phyloP scores from a whole-genome alignment of 2,113 vertebrate species.

The Hemiscyllium ocellatum region DNA sequence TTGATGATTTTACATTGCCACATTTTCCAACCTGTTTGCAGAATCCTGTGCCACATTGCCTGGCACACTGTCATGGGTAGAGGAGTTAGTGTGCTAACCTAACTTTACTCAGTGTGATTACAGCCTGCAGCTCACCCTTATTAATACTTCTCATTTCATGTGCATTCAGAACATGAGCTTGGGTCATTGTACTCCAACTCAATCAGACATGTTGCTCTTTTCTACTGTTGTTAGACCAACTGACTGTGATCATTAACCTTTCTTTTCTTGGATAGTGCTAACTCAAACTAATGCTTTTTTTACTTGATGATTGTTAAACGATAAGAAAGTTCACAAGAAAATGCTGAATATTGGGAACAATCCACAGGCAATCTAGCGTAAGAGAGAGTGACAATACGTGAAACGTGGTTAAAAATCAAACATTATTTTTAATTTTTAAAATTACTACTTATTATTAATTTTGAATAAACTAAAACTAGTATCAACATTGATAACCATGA shows the following conservation, averaged over 20 bases:
- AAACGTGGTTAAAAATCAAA: background rate
- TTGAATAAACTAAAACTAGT: too few relatives aligned
- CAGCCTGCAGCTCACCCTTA: background rate
- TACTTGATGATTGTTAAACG: background rate
- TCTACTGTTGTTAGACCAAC: background rate
- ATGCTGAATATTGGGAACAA: too few relatives aligned
- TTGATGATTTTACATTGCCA: background rate
- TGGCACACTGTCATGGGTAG: background rate
- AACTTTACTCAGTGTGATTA: background rate
- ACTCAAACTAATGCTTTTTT: background rate
- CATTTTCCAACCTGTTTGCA: background rate
- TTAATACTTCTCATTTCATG: background rate
- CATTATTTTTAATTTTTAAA: background rate
- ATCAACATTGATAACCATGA: too few relatives aligned
- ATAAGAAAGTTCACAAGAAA: background rate
- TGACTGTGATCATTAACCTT: background rate
- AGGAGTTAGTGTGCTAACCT: background rate
- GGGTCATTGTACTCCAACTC: background rate
- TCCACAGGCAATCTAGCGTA: too few relatives aligned
- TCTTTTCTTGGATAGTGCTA: background rate
- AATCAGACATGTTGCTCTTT: background rate
- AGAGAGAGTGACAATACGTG: too few relatives aligned
- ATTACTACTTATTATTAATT: too few relatives aligned
- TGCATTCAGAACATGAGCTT: background rate
- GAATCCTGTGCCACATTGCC: background rate